Conservation (phyloP, 2,797 vertebrate genomes). For the Clarias pachynema region DNA sequence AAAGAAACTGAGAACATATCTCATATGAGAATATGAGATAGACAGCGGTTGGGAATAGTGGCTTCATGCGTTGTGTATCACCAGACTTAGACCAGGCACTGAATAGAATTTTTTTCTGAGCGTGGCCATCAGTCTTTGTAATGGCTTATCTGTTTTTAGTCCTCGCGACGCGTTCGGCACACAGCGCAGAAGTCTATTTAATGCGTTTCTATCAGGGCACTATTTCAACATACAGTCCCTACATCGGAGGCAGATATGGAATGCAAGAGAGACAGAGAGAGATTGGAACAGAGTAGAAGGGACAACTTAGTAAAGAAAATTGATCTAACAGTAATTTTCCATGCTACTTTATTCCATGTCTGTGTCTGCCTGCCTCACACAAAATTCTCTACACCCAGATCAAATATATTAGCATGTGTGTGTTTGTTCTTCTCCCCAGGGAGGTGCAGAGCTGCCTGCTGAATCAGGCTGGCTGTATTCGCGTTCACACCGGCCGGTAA, state of each 20-base stretch:
- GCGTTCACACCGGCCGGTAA: slow-evolving; percentile 59
- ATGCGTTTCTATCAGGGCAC: slow-evolving; percentile 63
- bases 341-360: slow-evolving; percentile 54
- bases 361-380: slow-evolving; percentile 10
- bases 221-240: slow-evolving; percentile 59
- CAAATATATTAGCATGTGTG: slow-evolving; percentile 45
- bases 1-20: neutral
- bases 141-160: slow-evolving; percentile 62
- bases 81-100: slow-evolving; percentile 44
- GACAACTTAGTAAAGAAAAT: slow-evolving; percentile 57
- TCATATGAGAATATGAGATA: neutral
- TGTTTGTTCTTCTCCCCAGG: slow-evolving; percentile 49
- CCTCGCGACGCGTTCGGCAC: slow-evolving; percentile 49
- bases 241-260: slow-evolving; percentile 51
- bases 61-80: slow-evolving; percentile 35
- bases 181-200: slow-evolving; percentile 58
- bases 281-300: neutral
- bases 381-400: slow-evolving; percentile 29
- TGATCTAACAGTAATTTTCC: slow-evolving; percentile 63
- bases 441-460: slow-evolving; percentile 41
- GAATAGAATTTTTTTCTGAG: slow-evolving; percentile 56
- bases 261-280: neutral
- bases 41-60: neutral
- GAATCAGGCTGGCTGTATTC: slow-evolving; percentile 60
- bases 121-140: slow-evolving; percentile 58